Conservation (phyloP, 2,888 invertebrate species). For the Drosophila recens region DNA sequence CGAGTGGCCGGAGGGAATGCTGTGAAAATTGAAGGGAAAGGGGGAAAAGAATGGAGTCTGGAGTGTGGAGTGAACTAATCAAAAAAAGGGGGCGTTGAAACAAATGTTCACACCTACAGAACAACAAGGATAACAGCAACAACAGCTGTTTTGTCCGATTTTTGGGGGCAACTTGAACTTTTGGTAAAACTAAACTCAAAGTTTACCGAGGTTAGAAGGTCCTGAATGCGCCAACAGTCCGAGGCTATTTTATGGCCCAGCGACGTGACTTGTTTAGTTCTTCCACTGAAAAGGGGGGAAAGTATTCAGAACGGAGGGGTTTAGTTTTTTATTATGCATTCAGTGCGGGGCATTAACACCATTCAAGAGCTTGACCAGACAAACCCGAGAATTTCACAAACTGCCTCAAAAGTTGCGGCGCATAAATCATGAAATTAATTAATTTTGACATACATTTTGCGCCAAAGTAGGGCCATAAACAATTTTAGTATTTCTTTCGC, state of each 20-base stretch:
- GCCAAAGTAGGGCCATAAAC: slow-evolving; percentile 72
- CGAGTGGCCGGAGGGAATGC: slow-evolving; percentile 40
- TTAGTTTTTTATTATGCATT: slow-evolving; percentile 25
- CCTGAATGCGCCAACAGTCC: slow-evolving; percentile 39
- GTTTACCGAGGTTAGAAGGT: slow-evolving; percentile 51
- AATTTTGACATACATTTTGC: slow-evolving; percentile 84
- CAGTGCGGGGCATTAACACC: slow-evolving; percentile 56
- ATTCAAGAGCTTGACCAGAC: slow-evolving; percentile 59
- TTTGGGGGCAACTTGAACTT: slow-evolving; percentile 59
- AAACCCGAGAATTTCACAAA: slow-evolving; percentile 14
- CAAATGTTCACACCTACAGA: slow-evolving; percentile 76
- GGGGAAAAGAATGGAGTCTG: slow-evolving; percentile 3
- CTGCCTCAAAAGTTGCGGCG: slow-evolving; percentile 46
- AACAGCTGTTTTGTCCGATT: slow-evolving; percentile 55
- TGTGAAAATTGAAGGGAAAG: slow-evolving; percentile 12
- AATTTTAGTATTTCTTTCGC: slow-evolving; percentile 61
- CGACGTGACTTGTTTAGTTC: slow-evolving; percentile 73
- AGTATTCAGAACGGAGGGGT: background rate
- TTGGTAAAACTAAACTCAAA: slow-evolving; percentile 60
- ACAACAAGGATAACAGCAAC: slow-evolving; percentile 22
- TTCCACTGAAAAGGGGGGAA: background rate
- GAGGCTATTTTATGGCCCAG: slow-evolving; percentile 64
- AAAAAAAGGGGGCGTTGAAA: slow-evolving; percentile 65
- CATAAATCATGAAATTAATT: slow-evolving; percentile 86
- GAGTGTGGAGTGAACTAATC: slow-evolving; percentile 46